Percentiles rank a stretch among this genome's conserved stretches.
Evolutionary conservation across 1,140 invertebrate species (phyloP).

Genomic region (Zaprionus vittiger): DNA sequence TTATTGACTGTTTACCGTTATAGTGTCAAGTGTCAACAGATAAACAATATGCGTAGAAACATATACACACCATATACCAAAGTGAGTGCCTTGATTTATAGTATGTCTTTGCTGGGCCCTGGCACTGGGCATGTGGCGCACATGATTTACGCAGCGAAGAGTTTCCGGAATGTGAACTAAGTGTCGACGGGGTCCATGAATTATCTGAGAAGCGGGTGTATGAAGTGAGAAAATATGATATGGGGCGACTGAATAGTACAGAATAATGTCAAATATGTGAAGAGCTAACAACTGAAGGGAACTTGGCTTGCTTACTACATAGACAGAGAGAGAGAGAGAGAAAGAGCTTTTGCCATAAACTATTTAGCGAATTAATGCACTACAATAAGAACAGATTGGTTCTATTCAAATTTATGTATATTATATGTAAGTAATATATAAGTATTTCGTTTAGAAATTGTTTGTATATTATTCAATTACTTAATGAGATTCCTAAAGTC

Average conservation of each 20-base stretch:
- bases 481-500: too few species aligned
- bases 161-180: not conserved
- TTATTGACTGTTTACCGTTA: constrained; percentile 35
- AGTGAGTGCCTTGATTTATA: constrained; percentile 1
- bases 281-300: too few species aligned
- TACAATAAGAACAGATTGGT: too few species aligned
- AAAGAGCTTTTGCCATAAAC: too few species aligned
- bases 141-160: constrained; percentile 3
- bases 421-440: too few species aligned
- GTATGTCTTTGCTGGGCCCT: not conserved
- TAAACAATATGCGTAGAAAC: not conserved
- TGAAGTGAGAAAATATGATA: not conserved
- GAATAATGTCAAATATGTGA: not conserved
- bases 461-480: too few species aligned
- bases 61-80: not conserved
- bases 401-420: too few species aligned
- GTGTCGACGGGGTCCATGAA: not conserved
- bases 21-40: constrained; percentile 2
- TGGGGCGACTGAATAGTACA: not conserved
- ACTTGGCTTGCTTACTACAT: too few species aligned
- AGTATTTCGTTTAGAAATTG: not conserved
- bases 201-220: not conserved
- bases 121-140: not conserved
- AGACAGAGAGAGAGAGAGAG: too few species aligned
- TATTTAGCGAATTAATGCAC: too few species aligned